Percentiles rank a stretch among this genome's conserved stretches.
phyloP scores from a whole-genome alignment of 2,797 vertebrate species.

The Gallinago nigripennis region DNA sequence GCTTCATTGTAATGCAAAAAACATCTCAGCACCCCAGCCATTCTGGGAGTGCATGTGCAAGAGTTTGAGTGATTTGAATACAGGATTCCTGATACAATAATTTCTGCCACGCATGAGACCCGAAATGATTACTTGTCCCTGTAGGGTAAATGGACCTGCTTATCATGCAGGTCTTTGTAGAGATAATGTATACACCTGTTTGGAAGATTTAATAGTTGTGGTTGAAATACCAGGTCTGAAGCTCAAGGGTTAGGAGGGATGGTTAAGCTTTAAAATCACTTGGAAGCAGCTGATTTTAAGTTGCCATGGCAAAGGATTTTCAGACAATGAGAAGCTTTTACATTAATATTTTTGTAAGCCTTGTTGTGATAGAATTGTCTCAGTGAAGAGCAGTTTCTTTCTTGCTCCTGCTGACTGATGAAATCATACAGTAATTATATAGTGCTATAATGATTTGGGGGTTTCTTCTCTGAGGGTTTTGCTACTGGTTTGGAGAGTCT shows the following conservation, averaged over 20 bases:
- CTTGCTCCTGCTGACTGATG: constrained; percentile 65
- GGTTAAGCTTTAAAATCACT: constrained; percentile 73
- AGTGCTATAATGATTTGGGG: constrained; percentile 66
- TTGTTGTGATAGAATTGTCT: constrained; percentile 74
- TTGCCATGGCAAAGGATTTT: constrained; percentile 80
- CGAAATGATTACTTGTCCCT: constrained; percentile 36
- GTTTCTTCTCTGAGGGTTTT: constrained; percentile 46
- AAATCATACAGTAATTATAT: constrained; percentile 78
- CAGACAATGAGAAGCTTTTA: constrained; percentile 75
- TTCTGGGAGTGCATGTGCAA: neutral
- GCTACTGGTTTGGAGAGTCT: constrained; percentile 51
- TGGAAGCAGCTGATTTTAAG: constrained; percentile 74
- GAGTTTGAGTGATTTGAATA: constrained; percentile 58
- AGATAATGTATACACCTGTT: constrained; percentile 60
- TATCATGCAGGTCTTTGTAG: constrained; percentile 60
- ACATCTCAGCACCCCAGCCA: neutral
- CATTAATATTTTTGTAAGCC: constrained; percentile 69
- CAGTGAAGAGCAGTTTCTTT: constrained; percentile 59
- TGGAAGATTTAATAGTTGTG: constrained; percentile 39
- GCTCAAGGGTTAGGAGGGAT: constrained; percentile 40
- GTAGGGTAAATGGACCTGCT: constrained; percentile 56
- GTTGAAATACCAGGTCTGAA: constrained; percentile 53
- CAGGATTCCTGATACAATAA: constrained; percentile 53
- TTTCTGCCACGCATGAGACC: constrained; percentile 20
- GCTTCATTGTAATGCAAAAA: constrained; percentile 43